phyloP scores from a whole-genome alignment of 2,113 vertebrate species.

The Camelus bactrianus region DNA sequence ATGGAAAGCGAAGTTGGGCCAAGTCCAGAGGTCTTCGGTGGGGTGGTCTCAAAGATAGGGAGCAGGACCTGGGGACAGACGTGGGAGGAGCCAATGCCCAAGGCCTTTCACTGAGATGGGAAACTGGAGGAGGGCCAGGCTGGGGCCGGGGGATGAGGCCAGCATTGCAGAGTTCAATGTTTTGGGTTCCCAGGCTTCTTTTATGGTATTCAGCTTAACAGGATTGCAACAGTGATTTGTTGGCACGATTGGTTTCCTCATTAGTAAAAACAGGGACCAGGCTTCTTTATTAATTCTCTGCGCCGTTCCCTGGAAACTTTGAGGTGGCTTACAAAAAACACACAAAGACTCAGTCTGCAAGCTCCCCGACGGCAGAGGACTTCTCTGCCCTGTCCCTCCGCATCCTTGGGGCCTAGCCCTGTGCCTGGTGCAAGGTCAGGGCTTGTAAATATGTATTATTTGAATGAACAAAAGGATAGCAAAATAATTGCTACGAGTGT shows the following conservation, averaged over 20 bases:
- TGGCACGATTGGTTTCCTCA: constrained; percentile 9
- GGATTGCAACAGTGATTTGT: not conserved
- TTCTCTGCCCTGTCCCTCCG: not conserved
- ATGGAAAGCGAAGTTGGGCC: not conserved
- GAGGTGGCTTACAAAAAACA: not conserved
- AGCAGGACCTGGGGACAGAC: not conserved
- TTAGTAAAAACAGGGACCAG: not conserved
- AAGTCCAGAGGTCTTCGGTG: not conserved
- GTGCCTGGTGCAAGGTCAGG: not conserved
- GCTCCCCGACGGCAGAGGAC: not conserved
- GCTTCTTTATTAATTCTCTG: constrained; percentile 9
- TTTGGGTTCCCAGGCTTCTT: not conserved
- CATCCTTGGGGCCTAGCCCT: not conserved
- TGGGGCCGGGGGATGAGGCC: not conserved
- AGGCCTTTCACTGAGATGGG: not conserved
- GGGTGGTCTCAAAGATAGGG: not conserved
- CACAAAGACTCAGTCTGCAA: not conserved
- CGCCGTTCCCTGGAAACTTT: accelerated
- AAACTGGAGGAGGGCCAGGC: constrained; percentile 37
- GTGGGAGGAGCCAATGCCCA: not conserved
- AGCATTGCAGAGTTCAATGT: not conserved
- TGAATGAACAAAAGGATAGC: constrained; percentile 11
- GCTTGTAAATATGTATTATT: not conserved
- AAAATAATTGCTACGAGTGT: not conserved
- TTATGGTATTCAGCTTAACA: not conserved